Base-by-base conservation (phyloP, 2,888 invertebrate genomes). In the Xanthorhoe designata region DNA sequence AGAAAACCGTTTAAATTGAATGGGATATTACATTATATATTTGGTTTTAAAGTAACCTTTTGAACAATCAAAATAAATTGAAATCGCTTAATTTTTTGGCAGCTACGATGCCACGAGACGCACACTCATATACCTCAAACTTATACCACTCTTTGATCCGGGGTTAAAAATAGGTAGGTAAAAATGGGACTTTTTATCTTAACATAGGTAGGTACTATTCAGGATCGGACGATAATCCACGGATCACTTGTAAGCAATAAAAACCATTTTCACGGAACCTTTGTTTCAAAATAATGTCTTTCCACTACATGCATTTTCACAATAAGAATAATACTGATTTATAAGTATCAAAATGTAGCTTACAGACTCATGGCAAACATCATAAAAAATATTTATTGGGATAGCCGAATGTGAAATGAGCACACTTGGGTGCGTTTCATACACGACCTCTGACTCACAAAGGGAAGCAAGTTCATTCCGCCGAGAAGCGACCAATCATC, bases 211-310 rank as follows among this genome's bases (percentile, higher is more conserved):
- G 53, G 38, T 24, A 52, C 52, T 68, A 62, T 68, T 60, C 64
- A 66, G 64, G 58, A 64, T 69, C 50, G 51, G 53, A 47, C 50
- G 51, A 47, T 55, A 58, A 61, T 52, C 64, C 38, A 64, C 64
- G 62, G 65, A 66, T 69, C 58, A 69, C 55, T 64, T 60, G 60
- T 51, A 38, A 84, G 88, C 87, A 87, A 82, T 87, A 82, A 83
- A 82, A 85, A 78, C 77, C 81, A 78, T 81, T 85, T 84, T 82
- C 78, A 81, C 82, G 80, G 81, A 87, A 87, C 83, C 76, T 89
- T 91, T 91, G 90, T 90, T 89, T 85, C 75, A 77, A 78, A 73
- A 69, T 75, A 84, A 87, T 87, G 84, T 84, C 84, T 86, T 88
- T 90, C 88, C 86, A 79, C 79, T 76, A 79, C 83, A 71, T 79